Conservation (phyloP, 2,113 vertebrate genomes). For the Hymenochirus boettgeri region DNA sequence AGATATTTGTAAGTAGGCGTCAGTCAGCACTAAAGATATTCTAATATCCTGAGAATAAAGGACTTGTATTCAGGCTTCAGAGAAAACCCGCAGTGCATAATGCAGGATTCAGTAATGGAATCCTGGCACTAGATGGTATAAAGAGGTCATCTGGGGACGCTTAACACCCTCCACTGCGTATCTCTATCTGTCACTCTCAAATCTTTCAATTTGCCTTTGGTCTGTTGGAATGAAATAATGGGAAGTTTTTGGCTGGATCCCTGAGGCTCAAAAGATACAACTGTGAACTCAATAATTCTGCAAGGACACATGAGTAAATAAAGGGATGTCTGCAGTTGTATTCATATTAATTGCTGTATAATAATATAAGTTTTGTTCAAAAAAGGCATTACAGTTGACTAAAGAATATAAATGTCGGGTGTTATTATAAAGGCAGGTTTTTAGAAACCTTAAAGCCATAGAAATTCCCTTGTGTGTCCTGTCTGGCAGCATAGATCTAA, state of each 20-base stretch:
- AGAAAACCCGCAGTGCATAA: constrained; percentile 20
- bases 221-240: constrained; percentile 38
- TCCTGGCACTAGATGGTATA: constrained; percentile 28
- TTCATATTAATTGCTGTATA: constrained; percentile 24
- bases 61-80: constrained; percentile 30
- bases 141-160: constrained; percentile 33
- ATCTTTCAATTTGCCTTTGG: constrained; percentile 33
- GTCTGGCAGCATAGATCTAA: too few relatives aligned
- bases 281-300: constrained; percentile 16
- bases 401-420: too few relatives aligned
- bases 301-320: constrained; percentile 14
- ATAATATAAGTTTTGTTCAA: too few relatives aligned
- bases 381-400: too few relatives aligned
- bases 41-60: constrained; percentile 27
- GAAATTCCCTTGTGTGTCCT: too few relatives aligned
- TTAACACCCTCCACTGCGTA: constrained; percentile 29
- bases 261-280: constrained; percentile 20
- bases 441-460: too few relatives aligned
- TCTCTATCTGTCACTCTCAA: constrained; percentile 36
- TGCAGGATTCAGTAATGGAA: constrained; percentile 33
- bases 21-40: constrained; percentile 2
- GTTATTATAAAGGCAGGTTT: too few relatives aligned
- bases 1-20: neutral
- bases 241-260: constrained; percentile 18
- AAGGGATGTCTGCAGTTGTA: constrained; percentile 1